These are phyloP conservation scores for Melangyna quadrimaculata DNA, from an alignment of 2,888 invertebrate species.

Conservation along the genomic window DNA sequence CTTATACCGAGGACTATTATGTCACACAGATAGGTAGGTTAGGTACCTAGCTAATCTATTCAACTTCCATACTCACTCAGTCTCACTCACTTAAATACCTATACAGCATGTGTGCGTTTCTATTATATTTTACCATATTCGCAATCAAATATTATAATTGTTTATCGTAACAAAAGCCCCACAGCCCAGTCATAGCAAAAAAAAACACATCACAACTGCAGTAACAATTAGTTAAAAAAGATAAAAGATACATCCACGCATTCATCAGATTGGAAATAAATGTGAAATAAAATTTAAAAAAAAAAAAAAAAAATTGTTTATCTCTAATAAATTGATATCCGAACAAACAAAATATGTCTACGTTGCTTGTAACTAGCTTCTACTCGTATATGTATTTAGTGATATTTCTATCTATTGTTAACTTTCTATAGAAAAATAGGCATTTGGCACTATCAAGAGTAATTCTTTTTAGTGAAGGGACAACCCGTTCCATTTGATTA, in stretches of 20 bases:
- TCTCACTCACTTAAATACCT: neutral
- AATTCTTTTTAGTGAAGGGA: neutral
- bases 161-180: conserved; percentile 49
- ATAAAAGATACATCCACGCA: conserved; percentile 55
- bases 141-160: conserved; percentile 52
- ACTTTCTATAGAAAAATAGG: neutral
- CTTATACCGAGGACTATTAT: conserved; percentile 46
- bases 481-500: neutral
- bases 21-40: conserved; percentile 69
- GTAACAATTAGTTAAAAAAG: neutral
- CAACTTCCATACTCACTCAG: neutral
- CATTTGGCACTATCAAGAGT: neutral
- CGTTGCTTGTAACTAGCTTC: neutral
- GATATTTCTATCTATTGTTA: neutral
- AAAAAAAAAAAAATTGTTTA: conserved; percentile 7
- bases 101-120: neutral
- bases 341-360: conserved; percentile 42
- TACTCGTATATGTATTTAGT: neutral
- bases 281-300: neutral
- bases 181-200: too few species aligned
- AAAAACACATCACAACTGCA: neutral
- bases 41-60: too few species aligned
- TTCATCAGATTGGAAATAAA: conserved; percentile 6
- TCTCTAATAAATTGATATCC: conserved; percentile 61
- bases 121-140: conserved; percentile 21